Base-by-base conservation (phyloP, 2,797 vertebrate genomes). In the Valencia hispanica region DNA sequence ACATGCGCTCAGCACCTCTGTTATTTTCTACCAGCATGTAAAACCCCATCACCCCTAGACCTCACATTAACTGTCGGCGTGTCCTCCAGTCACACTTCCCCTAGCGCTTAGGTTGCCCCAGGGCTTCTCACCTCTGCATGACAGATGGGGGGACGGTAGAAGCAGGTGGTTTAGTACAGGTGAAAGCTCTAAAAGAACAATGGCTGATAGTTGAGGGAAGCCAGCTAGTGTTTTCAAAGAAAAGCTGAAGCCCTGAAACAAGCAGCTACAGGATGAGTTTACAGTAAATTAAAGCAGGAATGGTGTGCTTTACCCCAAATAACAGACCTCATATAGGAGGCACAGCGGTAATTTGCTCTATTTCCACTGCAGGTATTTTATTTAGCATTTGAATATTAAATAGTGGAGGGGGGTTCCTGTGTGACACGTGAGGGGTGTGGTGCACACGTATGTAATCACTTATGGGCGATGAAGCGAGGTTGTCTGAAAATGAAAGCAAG, bases 241-340 rank as follows among this genome's bases (percentile, higher is more conserved):
- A 55, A 4, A 2, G 34, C 1, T 79, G 36, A 27, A 32, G 22
- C 20, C 41, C 68, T 70, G 15, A 43, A 34, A 70, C 17, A 18
- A 75, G 36, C 45, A 61, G 68, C 63, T 25, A 71, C 70, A 77
- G 0, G 30, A 48, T 27, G 2, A 4, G 34, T 73, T 75, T 73
- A 83, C 78, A 59, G 78, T 82, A 79, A 75, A 63, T 72, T 17
- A 32, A 77, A n/a, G 9, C 0, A 20, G 39, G 53, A 48, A 51
- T 22, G 36, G 27, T 34, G 22, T 10, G 41, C 69, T 59, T 2
- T 3, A 43, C 9, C n/a, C 43, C 55, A 72, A n/a, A 55, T 53
- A 65, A 68, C 63, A 39, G 18, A 71, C 14, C 55, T 10, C 47
- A 0, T 25, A 14, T 9, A 27, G 36, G 50, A 73, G 25, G n/a